These are phyloP conservation scores for Amphipyra tragopoginis DNA, from an alignment of 2,888 invertebrate species.

Conservation along the genomic window DNA sequence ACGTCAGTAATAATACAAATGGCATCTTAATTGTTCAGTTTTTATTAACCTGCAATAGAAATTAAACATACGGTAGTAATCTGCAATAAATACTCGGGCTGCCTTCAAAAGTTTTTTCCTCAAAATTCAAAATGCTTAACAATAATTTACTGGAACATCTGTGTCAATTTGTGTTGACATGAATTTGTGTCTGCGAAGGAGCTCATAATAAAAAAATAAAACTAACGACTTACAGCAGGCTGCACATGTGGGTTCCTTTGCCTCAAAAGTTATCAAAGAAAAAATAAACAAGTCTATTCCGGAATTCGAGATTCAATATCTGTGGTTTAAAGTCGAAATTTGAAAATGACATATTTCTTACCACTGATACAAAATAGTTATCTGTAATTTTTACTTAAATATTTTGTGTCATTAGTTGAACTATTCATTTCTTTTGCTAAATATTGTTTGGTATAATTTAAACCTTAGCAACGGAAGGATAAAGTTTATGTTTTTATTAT, in stretches of 20 bases:
- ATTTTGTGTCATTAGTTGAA: conserved; percentile 78
- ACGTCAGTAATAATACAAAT: conserved; percentile 1
- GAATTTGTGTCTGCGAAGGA: conserved; percentile 73
- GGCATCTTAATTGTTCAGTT: conserved; percentile 21
- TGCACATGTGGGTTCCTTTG: conserved; percentile 81
- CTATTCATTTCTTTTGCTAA: conserved; percentile 29
- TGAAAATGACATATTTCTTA: conserved; percentile 34
- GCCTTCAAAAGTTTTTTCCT: conserved; percentile 41
- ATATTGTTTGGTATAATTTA: conserved; percentile 19
- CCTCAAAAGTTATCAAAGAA: conserved; percentile 68
- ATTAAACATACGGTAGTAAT: conserved; percentile 54
- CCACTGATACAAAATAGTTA: conserved; percentile 60
- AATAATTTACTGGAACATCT: conserved; percentile 79
- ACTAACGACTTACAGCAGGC: conserved; percentile 79
- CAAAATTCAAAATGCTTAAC: conserved; percentile 60
- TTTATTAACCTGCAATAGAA: conserved; percentile 40
- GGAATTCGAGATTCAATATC: conserved; percentile 44
- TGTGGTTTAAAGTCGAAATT: conserved; percentile 58
- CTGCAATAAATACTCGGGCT: conserved; percentile 42
- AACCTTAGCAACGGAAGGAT: conserved; percentile 46
- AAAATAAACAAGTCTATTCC: conserved; percentile 45
- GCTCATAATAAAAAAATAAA: conserved; percentile 75
- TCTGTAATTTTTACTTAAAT: conserved; percentile 75
- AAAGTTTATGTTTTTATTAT: conserved; percentile 37
- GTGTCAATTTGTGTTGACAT: conserved; percentile 85